Base-by-base conservation (phyloP, 53 echinoderm and acorn worm species). In the Glandiceps talaboti region DNA sequence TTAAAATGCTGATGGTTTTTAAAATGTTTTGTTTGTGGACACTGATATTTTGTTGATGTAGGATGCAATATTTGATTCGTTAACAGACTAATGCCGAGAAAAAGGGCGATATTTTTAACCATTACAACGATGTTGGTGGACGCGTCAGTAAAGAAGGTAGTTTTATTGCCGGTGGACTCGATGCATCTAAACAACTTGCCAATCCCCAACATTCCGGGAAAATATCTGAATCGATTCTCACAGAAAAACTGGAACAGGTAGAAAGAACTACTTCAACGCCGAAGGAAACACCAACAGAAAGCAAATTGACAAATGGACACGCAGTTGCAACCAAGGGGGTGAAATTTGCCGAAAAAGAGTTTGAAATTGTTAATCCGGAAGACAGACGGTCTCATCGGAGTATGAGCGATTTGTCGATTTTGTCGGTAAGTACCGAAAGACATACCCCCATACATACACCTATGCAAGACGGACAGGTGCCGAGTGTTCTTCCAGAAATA, bases 71-170 rank as follows among this genome's bases (percentile, higher is more conserved):
- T n/a, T n/a, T n/a, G n/a, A n/a, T n/a, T n/a, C n/a, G n/a, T n/a
- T n/a, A n/a, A n/a, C n/a, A n/a, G n/a, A n/a, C n/a, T n/a, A n/a
- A n/a, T n/a, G n/a, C n/a, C n/a, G n/a, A n/a, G 27, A 84, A 94
- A 91, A 87, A 78, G 25, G 82, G 83, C 31, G 86, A 94, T 29
- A 82, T 94, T 76, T 94, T 94, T 75, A 74, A 77, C 32, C 86
- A 88, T 33, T 94, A 94, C 81, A 90, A 92, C 80, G 94, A 94
- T 73, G 77, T 92, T 77, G 94, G 94, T 29, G 94, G 94, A 1
- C 83, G 91, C 33, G 76, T 89, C 26, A 94, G 94, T 80, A 85
- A 86, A 74, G 91, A 89, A 75, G 91, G 91, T 20, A 45, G 64
- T 0, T 79, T 81, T 27, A 32, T 86, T 33, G 31, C 31, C n/a